A percentile compares a stretch with the other conserved stretches of the same genome.
Evolutionary conservation across 2,888 invertebrate species (phyloP).

Genomic region (Drosophila neutralis): DNA sequence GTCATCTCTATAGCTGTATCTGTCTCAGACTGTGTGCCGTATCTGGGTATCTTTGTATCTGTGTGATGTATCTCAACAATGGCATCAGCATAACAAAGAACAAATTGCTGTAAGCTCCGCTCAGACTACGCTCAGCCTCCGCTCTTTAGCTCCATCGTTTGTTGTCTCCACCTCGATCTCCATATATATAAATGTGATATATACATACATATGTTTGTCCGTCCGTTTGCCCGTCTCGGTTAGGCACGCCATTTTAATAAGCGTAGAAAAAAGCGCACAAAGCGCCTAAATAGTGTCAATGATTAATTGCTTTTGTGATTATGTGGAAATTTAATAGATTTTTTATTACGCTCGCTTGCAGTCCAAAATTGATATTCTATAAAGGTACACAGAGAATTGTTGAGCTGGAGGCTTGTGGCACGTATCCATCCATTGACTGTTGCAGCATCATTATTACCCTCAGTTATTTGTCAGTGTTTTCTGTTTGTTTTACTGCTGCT

Average conservation of each 20-base stretch:
- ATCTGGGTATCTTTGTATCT: conserved; percentile 21
- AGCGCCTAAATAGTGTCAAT: conserved; percentile 72
- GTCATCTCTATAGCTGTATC: conserved; percentile 53
- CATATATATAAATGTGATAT: not conserved
- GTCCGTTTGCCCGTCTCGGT: not conserved
- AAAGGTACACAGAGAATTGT: conserved; percentile 57
- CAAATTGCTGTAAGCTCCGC: conserved; percentile 68
- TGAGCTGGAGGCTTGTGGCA: conserved; percentile 43
- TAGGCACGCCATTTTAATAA: conserved; percentile 47
- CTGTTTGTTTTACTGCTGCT: conserved; percentile 30
- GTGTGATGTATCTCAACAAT: conserved; percentile 52
- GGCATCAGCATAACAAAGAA: conserved; percentile 78
- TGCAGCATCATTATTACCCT: conserved; percentile 76
- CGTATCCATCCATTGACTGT: conserved; percentile 56
- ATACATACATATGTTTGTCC: not conserved
- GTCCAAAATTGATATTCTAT: conserved; percentile 76
- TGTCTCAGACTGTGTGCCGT: conserved; percentile 2
- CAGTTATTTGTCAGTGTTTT: conserved; percentile 71
- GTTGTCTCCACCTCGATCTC: conserved; percentile 5
- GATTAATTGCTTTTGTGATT: conserved; percentile 80
- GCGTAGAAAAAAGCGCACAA: conserved; percentile 34
- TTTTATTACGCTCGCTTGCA: conserved; percentile 62
- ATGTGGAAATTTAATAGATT: conserved; percentile 78
- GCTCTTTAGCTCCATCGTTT: conserved; percentile 2
- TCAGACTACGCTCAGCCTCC: conserved; percentile 11